A percentile compares a stretch with the other conserved stretches of the same genome.
These are phyloP conservation scores for Hyla sarda DNA, from an alignment of 2,113 vertebrate genomes.

Conservation along the genomic window DNA sequence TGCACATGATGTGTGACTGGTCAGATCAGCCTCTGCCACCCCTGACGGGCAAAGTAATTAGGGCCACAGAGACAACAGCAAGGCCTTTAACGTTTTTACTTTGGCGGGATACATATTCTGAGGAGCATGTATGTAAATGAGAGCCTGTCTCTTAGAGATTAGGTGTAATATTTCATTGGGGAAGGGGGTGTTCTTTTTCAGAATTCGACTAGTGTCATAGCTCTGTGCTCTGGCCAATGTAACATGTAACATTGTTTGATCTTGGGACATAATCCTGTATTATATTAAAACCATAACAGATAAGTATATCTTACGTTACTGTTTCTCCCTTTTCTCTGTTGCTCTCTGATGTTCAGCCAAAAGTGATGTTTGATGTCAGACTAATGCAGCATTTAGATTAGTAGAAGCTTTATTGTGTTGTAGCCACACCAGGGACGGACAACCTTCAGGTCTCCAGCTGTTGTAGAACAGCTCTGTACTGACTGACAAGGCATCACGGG, in stretches of 20 bases:
- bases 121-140: constrained; percentile 5
- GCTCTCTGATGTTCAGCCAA: constrained; percentile 48
- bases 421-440: constrained; percentile 11
- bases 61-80: background rate
- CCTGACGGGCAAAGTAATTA: constrained; percentile 4
- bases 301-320: constrained; percentile 16
- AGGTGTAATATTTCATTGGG: background rate
- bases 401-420: constrained; percentile 31
- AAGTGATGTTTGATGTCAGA: constrained; percentile 54
- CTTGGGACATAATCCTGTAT: constrained; percentile 24
- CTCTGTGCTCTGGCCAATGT: constrained; percentile 48
- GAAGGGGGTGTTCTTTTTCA: background rate
- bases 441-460: constrained; percentile 27
- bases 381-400: constrained; percentile 45
- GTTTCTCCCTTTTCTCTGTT: constrained; percentile 12
- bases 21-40: background rate
- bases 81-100: background rate
- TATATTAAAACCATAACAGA: constrained; percentile 47
- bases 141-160: constrained; percentile 6
- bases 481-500: background rate
- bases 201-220: background rate
- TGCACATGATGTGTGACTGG: constrained; percentile 9
- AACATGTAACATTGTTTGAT: constrained; percentile 49
- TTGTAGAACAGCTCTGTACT: background rate
- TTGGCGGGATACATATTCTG: background rate